These are phyloP conservation scores for Helicoverpa assulta DNA, from an alignment of 2,888 invertebrate genomes.

Conservation along the genomic window DNA sequence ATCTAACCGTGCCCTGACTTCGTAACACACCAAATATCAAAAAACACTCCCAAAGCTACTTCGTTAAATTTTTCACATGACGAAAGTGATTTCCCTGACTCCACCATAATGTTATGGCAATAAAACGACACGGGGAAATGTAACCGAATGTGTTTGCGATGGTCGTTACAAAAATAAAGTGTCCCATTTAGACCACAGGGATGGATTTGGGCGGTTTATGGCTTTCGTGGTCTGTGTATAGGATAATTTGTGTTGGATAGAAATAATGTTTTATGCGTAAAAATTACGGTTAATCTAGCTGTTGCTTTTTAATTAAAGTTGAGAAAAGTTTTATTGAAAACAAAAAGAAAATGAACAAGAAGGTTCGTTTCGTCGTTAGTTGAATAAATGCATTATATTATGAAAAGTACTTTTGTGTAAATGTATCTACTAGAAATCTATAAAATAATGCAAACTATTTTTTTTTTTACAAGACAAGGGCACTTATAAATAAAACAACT, in stretches of 20 bases:
- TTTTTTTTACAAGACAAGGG: too few relatives aligned
- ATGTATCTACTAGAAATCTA: too few relatives aligned
- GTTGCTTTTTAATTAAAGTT: too few relatives aligned
- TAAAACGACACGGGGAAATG: slow-evolving; percentile 85
- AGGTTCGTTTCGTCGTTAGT: too few relatives aligned
- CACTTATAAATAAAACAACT: too few relatives aligned
- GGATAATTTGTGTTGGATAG: background rate
- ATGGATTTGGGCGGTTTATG: slow-evolving; percentile 65
- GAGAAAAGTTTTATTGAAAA: too few relatives aligned
- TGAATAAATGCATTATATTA: too few relatives aligned
- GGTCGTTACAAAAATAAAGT: slow-evolving; percentile 84
- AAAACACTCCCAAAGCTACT: slow-evolving; percentile 28
- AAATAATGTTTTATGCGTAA: background rate
- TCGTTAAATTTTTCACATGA: slow-evolving; percentile 74
- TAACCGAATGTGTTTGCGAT: slow-evolving; percentile 78
- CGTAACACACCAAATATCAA: slow-evolving; percentile 1
- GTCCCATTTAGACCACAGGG: slow-evolving; percentile 86
- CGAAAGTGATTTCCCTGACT: slow-evolving; percentile 68
- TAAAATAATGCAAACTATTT: too few relatives aligned
- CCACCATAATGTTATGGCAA: slow-evolving; percentile 75
- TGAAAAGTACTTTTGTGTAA: too few relatives aligned
- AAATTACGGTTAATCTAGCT: too few relatives aligned
- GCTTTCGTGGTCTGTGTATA: background rate
- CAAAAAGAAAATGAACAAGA: too few relatives aligned
- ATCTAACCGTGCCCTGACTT: background rate